Base-by-base conservation (phyloP, 2,888 invertebrate species). In the Tetrapedia diversipes region DNA sequence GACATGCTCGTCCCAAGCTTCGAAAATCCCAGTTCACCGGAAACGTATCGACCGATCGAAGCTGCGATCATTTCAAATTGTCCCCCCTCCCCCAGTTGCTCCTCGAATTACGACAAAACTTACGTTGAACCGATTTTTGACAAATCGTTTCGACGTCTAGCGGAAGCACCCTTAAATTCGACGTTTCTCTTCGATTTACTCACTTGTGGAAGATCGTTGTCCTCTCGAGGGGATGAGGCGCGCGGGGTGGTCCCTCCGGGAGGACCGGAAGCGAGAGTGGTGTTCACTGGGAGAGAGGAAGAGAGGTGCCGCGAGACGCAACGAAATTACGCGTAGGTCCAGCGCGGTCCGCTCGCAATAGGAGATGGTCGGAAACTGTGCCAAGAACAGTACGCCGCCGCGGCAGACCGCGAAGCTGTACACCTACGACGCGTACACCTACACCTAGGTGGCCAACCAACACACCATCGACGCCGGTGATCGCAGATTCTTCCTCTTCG, bases 321-420 rank as follows among this genome's bases (percentile, higher is more conserved):
- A 11, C 64, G 56, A 68, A 60, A 72, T 69, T 63, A 47, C 82
- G 72, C 74, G 81, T 81, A 75, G 82, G 82, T 82, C 80, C 80
- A 77, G 84, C 64, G 82, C 77, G 82, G 75, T 88, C 87, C 86
- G 89, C 80, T 87, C 90, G 86, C 89, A 87, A 88, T 89, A 88
- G 86, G 86, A 89, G 91, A 90, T 90, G 90, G 86, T 84, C 86
- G 89, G 90, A 91, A 91, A 91, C 91, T 91, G 91, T 91, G 91
- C 90, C 90, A 91, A 91, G 91, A 91, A 89, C 89, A 77, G 81
- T 75, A 70, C 76, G 83, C 60, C 72, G 77, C 54, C 56, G 59
- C 67, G 83, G 66, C 74, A 75, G 75, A 74, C 72, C 79, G 83
- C 79, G 72, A 77, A 66, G 65, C 51, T 61, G 66, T 80, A 77